Conservation (phyloP, 2,113 vertebrate species). For the Nannobrachium achirus region DNA sequence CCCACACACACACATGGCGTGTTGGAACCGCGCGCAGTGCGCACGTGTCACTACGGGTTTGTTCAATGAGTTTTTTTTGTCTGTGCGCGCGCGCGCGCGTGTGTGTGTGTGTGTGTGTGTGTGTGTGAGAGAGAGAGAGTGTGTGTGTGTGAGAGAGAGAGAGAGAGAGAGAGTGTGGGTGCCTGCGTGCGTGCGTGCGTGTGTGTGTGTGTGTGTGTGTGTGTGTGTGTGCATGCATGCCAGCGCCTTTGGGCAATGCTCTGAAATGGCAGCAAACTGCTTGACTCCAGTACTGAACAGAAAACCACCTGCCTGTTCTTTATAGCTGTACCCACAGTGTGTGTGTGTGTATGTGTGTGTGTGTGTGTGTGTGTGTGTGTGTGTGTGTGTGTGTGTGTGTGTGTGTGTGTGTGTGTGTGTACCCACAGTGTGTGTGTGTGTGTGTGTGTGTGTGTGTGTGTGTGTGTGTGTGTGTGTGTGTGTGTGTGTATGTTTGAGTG, state of each 20-base stretch:
- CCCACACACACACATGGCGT: constrained; percentile 14
- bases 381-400: background rate
- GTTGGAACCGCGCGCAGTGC: constrained; percentile 50
- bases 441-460: background rate
- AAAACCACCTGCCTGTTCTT: background rate
- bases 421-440: background rate
- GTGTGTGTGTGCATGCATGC: constrained; percentile 20
- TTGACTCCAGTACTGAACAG: background rate
- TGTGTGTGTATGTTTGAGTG: background rate
- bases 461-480: background rate
- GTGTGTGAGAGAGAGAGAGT: background rate
- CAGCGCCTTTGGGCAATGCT: background rate
- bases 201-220: constrained; percentile 4
- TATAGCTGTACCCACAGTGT: background rate
- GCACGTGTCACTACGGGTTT: constrained; percentile 61
- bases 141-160: background rate
- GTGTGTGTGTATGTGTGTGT: too few species aligned
- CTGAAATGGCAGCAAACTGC: background rate
- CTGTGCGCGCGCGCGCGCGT: background rate
- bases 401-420: too few species aligned
- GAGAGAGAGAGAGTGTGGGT: constrained; percentile 41
- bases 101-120: constrained; percentile 20
- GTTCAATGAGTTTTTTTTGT: constrained; percentile 50
- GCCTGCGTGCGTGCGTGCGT: constrained; percentile 29
- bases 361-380: too few species aligned